phyloP scores from a whole-genome alignment of 2,797 vertebrate species.

The Moxostoma hubbsi region DNA sequence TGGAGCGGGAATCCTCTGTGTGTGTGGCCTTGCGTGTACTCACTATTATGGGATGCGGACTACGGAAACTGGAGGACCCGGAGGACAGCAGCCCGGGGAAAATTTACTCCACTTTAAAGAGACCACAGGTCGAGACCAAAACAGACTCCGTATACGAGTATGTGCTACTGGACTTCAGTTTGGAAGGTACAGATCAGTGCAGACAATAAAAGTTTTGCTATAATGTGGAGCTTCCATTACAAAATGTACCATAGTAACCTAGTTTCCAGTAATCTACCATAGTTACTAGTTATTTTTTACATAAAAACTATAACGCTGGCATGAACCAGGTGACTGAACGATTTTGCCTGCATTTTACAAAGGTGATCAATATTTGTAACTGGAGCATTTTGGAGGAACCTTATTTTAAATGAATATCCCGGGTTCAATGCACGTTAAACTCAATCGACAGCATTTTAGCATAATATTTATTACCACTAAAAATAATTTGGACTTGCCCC shows the following conservation, averaged over 20 bases:
- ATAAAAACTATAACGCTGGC: too few relatives aligned
- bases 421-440: too few relatives aligned
- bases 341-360: too few relatives aligned
- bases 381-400: too few relatives aligned
- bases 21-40: slow-evolving; percentile 54
- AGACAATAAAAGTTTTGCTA: neutral
- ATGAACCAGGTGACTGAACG: too few relatives aligned
- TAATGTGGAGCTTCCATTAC: neutral
- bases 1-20: slow-evolving; percentile 30
- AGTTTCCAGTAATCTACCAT: too few relatives aligned
- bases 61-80: slow-evolving; percentile 93
- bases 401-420: too few relatives aligned
- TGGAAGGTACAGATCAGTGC: slow-evolving; percentile 83
- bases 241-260: neutral
- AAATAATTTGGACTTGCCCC: too few relatives aligned
- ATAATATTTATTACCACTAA: too few relatives aligned
- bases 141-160: slow-evolving; percentile 91
- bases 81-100: slow-evolving; percentile 98
- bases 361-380: too few relatives aligned
- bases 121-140: slow-evolving; percentile 94
- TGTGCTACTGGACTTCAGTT: slow-evolving; percentile 91
- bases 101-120: slow-evolving; percentile 96
- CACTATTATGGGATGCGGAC: slow-evolving; percentile 93
- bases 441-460: too few relatives aligned
- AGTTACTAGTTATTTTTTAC: too few relatives aligned